phyloP scores from a whole-genome alignment of 2,797 vertebrate genomes.

The Peromyscus attwateri region DNA sequence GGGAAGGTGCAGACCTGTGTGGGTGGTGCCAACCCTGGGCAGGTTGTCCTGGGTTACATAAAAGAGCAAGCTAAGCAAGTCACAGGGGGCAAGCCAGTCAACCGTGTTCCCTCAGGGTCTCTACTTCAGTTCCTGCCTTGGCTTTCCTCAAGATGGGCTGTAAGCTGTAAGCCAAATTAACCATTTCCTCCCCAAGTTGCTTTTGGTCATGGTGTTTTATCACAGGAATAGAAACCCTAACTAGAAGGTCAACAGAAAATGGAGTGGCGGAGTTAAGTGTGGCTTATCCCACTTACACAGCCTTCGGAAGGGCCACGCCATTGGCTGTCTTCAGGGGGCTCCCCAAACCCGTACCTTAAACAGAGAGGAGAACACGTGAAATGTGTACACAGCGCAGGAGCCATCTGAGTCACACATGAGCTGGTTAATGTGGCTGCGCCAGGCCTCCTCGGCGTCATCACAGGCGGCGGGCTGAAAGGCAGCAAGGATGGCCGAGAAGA shows the following conservation, averaged over 20 bases:
- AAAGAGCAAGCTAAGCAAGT: neutral
- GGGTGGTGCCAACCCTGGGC: neutral
- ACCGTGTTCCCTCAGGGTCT: too few species aligned
- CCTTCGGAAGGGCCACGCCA: neutral
- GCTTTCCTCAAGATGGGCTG: neutral
- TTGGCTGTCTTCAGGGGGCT: neutral
- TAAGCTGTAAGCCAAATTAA: neutral
- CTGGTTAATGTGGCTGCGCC: slow-evolving; percentile 97
- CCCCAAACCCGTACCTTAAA: slow-evolving; percentile 92
- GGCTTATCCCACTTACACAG: neutral
- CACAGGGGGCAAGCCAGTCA: neutral
- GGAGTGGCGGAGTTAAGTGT: neutral
- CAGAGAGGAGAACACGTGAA: slow-evolving; percentile 98
- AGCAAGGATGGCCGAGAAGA: slow-evolving; percentile 98
- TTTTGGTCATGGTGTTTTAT: neutral
- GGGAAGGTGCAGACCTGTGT: neutral
- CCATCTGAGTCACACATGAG: slow-evolving; percentile 97
- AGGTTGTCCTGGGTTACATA: neutral
- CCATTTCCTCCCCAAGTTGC: neutral
- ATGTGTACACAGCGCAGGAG: slow-evolving; percentile 98
- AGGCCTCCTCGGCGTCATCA: slow-evolving; percentile 97
- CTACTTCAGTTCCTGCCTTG: neutral
- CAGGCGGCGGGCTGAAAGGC: slow-evolving; percentile 97
- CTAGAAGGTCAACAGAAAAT: neutral
- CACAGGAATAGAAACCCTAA: neutral